Conservation (phyloP, 2,797 vertebrate species). For the Peromyscus aztecus region DNA sequence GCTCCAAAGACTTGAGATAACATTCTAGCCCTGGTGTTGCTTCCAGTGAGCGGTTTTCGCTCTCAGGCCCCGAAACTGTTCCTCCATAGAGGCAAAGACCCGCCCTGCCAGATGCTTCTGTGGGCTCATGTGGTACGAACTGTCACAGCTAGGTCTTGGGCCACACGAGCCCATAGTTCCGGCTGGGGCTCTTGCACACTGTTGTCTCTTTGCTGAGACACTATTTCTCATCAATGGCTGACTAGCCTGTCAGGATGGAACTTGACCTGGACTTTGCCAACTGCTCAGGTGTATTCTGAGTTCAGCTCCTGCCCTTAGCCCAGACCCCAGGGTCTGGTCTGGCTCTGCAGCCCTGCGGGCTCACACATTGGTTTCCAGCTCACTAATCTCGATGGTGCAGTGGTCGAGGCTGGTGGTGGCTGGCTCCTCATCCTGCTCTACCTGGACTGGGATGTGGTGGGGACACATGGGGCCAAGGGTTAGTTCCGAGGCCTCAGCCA, state of each 20-base stretch:
- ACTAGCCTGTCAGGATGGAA: neutral
- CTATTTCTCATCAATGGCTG: neutral
- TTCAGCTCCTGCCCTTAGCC: constrained; percentile 59
- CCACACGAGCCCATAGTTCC: fast-evolving
- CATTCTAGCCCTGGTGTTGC: neutral
- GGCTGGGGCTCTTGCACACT: fast-evolving
- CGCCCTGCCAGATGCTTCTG: neutral
- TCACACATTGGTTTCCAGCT: constrained; percentile 97
- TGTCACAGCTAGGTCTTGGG: neutral
- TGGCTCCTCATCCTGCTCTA: constrained; percentile 93
- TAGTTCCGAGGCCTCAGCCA: constrained; percentile 86
- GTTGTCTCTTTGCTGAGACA: neutral
- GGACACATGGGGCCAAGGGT: constrained; percentile 92
- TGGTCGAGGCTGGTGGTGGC: constrained; percentile 93
- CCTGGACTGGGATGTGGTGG: constrained; percentile 92
- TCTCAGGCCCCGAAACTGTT: neutral
- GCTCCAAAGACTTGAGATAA: neutral
- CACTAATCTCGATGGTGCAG: constrained; percentile 97
- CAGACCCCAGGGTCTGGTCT: constrained; percentile 69
- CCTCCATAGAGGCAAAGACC: neutral
- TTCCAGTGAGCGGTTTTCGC: constrained; percentile 4
- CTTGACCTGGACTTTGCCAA: constrained; percentile 60
- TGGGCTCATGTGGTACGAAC: neutral
- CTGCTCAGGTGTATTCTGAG: constrained; percentile 32
- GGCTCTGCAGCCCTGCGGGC: constrained; percentile 76